A percentile compares a stretch with the other conserved stretches of the same genome.
Conservation (phyloP, 2,797 vertebrate genomes). For the Galaxias olidus region DNA sequence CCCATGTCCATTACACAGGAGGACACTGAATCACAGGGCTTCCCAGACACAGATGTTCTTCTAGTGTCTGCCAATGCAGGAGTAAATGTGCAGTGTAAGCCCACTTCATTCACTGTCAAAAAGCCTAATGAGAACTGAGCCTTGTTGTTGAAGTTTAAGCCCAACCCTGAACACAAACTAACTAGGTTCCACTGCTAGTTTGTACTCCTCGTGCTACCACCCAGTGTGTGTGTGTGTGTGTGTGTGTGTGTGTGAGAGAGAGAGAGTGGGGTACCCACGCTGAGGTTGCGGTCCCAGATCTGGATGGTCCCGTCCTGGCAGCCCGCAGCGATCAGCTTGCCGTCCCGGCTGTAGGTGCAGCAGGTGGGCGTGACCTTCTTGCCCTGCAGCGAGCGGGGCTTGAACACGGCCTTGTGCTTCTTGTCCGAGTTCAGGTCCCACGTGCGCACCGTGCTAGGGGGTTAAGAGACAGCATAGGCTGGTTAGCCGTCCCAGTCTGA, state of each 20-base stretch:
- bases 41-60: conserved; percentile 39
- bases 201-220: too few relatives aligned
- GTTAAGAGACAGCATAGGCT: conserved; percentile 6
- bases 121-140: too few relatives aligned
- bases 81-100: too few relatives aligned
- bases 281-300: conserved; percentile 96
- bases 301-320: conserved; percentile 97
- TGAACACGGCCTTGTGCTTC: conserved; percentile 92
- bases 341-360: conserved; percentile 92
- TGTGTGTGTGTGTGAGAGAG: too few relatives aligned
- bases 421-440: conserved; percentile 94
- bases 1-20: conserved; percentile 37
- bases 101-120: too few relatives aligned
- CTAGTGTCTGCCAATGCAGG: too few relatives aligned
- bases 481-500: not conserved
- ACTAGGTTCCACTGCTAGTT: too few relatives aligned
- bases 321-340: conserved; percentile 91
- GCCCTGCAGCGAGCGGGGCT: conserved; percentile 90
- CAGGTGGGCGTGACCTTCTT: conserved; percentile 92
- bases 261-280: conserved; percentile 76
- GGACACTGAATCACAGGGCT: conserved; percentile 23
- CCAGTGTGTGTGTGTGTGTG: conserved; percentile 7
- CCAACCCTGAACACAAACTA: too few relatives aligned
- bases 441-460: conserved; percentile 87
- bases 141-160: too few relatives aligned